Conservation (phyloP, 2,888 invertebrate species). For the Stenoptilia bipunctidactyla region DNA sequence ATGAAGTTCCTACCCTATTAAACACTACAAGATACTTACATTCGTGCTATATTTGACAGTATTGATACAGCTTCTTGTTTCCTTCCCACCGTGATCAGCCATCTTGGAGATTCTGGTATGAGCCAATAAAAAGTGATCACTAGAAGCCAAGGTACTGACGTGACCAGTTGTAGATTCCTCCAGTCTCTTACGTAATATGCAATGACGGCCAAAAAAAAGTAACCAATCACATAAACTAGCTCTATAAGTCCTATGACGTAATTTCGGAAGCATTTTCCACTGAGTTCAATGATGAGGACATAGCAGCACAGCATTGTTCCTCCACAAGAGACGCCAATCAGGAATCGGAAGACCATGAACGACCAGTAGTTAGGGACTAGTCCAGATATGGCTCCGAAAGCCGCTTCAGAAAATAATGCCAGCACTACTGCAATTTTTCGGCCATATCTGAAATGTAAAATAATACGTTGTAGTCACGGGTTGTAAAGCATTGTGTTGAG, state of each 20-base stretch:
- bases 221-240: constrained; percentile 66
- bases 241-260: constrained; percentile 69
- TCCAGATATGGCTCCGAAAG: constrained; percentile 67
- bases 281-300: constrained; percentile 74
- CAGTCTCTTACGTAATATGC: constrained; percentile 73
- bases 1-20: too few relatives aligned
- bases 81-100: constrained; percentile 78
- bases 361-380: constrained; percentile 70
- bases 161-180: constrained; percentile 69
- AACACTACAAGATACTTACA: constrained; percentile 23
- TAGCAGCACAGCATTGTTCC: constrained; percentile 78
- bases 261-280: constrained; percentile 67
- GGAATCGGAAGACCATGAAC: constrained; percentile 70
- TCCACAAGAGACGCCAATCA: constrained; percentile 72
- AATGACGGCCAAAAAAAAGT: constrained; percentile 67
- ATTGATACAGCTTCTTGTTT: constrained; percentile 73
- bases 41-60: constrained; percentile 74
- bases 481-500: too few relatives aligned
- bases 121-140: constrained; percentile 76
- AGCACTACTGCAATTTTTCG: constrained; percentile 73
- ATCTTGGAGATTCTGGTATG: constrained; percentile 84
- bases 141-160: constrained; percentile 62
- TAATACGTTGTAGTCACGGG: too few relatives aligned
- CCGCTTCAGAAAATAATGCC: constrained; percentile 65
- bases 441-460: constrained; percentile 74